Evolutionary conservation across 2,113 vertebrate species (phyloP), one percentile per base, ranked within the genome.

Genomic region (Oryzias celebensis): DNA sequence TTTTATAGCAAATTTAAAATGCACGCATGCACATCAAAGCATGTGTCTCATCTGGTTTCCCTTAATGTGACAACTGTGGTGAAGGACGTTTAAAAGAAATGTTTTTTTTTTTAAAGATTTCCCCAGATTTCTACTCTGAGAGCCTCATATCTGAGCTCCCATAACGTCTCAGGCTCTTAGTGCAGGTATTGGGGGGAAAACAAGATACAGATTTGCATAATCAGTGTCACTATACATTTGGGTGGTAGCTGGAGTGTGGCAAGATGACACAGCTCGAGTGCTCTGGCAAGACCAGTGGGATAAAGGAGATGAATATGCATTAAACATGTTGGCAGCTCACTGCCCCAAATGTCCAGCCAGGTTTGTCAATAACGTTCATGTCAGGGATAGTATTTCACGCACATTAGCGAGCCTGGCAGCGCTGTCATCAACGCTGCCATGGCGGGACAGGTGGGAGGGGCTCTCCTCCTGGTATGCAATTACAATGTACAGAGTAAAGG

Each of bases 161-260:
- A 89, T 89, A 88, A 92, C 88, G 80, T 77, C 82, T 74, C 75
- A 64, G 75, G 62, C 85, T 90, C 74, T 81, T 88, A 79, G 86
- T 86, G 89, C 90, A 92, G 92, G 91, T 92, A 90, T 84, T 77
- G 84, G 77, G 65, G 36, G 74, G 75, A 78, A 86, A 83, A 86
- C 87, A 90, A 87, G 89, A 90, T 84, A 66, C 83, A 91, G 91
- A 91, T 93, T 93, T 93, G 90, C 91, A 93, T 93, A 93, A 93
- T 93, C 90, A 91, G 84, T 93, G 92, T 93, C 92, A 93, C 89
- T 91, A 91, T 87, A 89, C 81, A 92, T 93, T 93, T 92, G 85
- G 82, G 79, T 85, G 83, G 84, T 74, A 78, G 89, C 78, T 87
- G 84, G 85, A 88, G 87, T 89, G 90, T 91, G 89, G 89, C 81